These are phyloP conservation scores for Gavia stellata DNA, from an alignment of 2,113 vertebrate genomes.

Conservation along the genomic window DNA sequence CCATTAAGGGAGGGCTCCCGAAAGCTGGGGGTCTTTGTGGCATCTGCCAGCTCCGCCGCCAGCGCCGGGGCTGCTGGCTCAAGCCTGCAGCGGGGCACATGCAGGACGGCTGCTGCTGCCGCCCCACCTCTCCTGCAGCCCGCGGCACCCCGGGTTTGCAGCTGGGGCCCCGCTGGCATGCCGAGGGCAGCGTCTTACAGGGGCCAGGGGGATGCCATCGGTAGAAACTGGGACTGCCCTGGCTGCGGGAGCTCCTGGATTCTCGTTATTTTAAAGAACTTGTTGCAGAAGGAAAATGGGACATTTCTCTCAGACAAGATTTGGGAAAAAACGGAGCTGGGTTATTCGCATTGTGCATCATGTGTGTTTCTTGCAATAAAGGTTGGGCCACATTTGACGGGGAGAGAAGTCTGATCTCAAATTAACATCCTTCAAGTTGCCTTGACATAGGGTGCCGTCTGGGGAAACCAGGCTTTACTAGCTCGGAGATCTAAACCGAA, in stretches of 20 bases:
- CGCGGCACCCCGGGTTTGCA: not conserved
- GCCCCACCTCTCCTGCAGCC: too few species aligned
- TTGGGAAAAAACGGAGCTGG: not conserved
- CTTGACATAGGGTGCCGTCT: accelerated
- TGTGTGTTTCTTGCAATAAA: not conserved
- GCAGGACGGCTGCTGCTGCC: too few species aligned
- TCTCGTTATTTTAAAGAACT: accelerated
- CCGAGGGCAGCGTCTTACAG: not conserved
- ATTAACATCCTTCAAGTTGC: not conserved
- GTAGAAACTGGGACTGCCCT: not conserved
- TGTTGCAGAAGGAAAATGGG: not conserved
- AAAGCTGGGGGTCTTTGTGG: not conserved
- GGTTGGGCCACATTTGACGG: too few species aligned
- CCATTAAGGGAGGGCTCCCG: not conserved
- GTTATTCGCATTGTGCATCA: accelerated
- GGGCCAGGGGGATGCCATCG: accelerated
- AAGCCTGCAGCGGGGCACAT: not conserved
- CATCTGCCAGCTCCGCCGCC: not conserved
- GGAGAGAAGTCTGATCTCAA: not conserved
- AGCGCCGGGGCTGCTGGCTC: not conserved
- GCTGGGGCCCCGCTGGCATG: not conserved
- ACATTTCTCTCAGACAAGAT: not conserved
- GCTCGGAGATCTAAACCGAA: not conserved
- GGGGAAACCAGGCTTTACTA: not conserved
- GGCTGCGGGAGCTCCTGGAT: accelerated